phyloP scores from a whole-genome alignment of 2,888 invertebrate species.

The Leptura quadrifasciata region DNA sequence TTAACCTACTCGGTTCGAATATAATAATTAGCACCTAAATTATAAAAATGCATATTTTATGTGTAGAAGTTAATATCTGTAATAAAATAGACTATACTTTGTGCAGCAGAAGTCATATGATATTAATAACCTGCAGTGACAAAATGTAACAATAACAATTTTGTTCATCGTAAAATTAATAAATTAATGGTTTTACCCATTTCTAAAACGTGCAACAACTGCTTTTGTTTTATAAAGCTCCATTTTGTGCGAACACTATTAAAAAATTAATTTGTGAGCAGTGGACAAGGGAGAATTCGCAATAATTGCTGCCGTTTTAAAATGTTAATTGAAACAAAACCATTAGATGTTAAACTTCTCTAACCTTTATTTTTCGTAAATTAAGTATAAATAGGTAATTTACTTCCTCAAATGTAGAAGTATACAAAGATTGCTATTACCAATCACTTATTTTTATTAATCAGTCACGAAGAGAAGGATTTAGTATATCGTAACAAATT shows the following conservation, averaged over 20 bases:
- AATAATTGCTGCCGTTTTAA: not conserved
- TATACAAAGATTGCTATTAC: no score
- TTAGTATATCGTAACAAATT: no score
- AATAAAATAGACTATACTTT: not conserved
- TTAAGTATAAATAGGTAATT: no score
- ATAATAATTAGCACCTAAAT: not conserved
- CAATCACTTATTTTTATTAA: no score
- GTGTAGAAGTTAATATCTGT: not conserved
- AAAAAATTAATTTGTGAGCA: not conserved
- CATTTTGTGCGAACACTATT: not conserved
- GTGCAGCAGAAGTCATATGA: not conserved
- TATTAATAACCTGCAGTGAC: not conserved
- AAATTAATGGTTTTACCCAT: not conserved
- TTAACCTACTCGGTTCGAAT: not conserved
- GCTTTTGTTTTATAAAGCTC: not conserved
- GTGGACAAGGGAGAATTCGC: not conserved
- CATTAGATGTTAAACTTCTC: not conserved
- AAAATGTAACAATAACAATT: not conserved
- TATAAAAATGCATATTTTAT: not conserved
- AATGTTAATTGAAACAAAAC: not conserved
- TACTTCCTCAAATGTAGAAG: no score
- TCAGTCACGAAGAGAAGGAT: no score
- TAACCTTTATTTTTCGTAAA: not conserved
- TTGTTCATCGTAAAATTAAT: not conserved
- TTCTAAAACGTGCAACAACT: not conserved